These are phyloP conservation scores for Pogonognathellus flavescens DNA, from an alignment of 1,140 invertebrate genomes.

Conservation along the genomic window DNA sequence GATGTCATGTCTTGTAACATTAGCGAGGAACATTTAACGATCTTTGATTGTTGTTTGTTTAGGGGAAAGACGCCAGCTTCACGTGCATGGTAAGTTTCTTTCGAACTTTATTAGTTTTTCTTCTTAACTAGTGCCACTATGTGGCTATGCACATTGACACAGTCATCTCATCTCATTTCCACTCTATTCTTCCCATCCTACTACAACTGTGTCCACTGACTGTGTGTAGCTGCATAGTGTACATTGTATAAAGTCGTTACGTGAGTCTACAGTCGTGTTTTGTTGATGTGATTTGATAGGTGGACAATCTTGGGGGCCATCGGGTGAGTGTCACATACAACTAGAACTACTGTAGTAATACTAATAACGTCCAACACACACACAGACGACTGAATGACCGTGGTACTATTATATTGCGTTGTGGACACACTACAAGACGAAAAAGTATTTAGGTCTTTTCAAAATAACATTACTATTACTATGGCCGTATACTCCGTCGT, in stretches of 20 bases:
- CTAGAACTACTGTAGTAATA: no score
- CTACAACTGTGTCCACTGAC: no score
- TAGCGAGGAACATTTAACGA: neutral
- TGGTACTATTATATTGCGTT: no score
- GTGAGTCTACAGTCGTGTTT: neutral
- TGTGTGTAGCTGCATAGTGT: no score
- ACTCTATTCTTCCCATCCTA: no score
- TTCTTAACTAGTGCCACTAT: neutral
- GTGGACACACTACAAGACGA: no score
- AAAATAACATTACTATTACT: neutral
- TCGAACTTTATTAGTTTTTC: neutral
- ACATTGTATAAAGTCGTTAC: no score
- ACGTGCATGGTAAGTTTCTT: slow-evolving; percentile 58
- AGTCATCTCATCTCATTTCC: no score
- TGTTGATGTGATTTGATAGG: slow-evolving; percentile 45
- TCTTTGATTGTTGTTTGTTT: slow-evolving; percentile 3
- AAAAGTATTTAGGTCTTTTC: neutral
- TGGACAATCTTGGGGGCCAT: slow-evolving; percentile 63
- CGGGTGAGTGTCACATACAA: slow-evolving; percentile 53
- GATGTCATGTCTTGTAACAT: neutral
- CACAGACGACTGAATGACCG: no score
- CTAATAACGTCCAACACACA: no score
- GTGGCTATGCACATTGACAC: neutral
- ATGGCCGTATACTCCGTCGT: neutral
- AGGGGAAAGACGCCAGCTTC: slow-evolving; percentile 66